These are phyloP conservation scores for Chlorops oryzae DNA, from an alignment of 1,140 invertebrate species.

Conservation along the genomic window DNA sequence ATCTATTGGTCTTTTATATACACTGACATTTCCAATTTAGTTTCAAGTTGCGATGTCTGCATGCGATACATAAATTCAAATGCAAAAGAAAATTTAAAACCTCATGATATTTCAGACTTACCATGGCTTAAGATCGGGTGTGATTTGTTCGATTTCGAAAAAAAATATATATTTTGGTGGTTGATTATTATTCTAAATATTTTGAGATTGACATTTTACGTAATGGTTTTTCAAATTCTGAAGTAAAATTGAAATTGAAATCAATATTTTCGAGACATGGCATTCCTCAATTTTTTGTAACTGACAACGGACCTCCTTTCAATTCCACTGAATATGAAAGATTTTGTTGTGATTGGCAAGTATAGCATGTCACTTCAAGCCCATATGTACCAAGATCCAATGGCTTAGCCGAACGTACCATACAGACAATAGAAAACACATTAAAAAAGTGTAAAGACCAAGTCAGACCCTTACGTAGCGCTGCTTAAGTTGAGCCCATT, in stretches of 20 bases:
- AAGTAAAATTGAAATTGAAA: conserved; percentile 8
- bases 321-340: conserved; percentile 9
- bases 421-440: conserved; percentile 6
- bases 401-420: conserved; percentile 12
- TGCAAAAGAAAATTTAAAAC: conserved; percentile 6
- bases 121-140: conserved; percentile 15
- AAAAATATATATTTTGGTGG: conserved; percentile 6
- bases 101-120: conserved; percentile 5
- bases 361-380: conserved; percentile 4
- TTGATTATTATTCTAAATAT: conserved; percentile 15
- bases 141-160: conserved; percentile 30
- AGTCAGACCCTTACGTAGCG: conserved; percentile 4
- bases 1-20: conserved; percentile 50
- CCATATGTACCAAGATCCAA: conserved; percentile 14
- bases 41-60: conserved; percentile 37
- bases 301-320: conserved; percentile 10
- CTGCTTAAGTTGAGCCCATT: no score
- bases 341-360: conserved; percentile 5
- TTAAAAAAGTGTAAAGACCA: conserved; percentile 9
- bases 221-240: not conserved
- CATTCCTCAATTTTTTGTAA: conserved; percentile 7
- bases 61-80: conserved; percentile 9
- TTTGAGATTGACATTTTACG: conserved; percentile 7
- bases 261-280: conserved; percentile 7
- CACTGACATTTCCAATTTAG: conserved; percentile 46